Base-by-base conservation (phyloP, 2,888 invertebrate genomes). In the Scaptomyza tumidula region DNA sequence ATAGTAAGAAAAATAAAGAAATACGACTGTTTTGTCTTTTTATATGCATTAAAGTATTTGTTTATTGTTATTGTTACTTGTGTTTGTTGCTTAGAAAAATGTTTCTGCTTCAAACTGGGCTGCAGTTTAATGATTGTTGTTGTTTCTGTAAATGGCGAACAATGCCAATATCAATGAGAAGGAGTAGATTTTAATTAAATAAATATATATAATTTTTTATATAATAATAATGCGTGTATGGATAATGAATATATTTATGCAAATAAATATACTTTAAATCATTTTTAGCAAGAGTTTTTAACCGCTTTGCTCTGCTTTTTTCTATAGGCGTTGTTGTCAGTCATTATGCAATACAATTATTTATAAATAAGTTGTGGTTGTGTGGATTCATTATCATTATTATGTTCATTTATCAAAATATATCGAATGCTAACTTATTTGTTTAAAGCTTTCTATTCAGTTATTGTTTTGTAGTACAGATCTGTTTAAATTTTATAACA, bases 381-480 rank as follows among this genome's bases (percentile, higher is more conserved):
- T 77, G 53, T 60, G 46, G 62, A 43, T 49, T 52, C 44, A 45
- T 60, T 35, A 48, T 56, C 39, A 45, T 64, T 41, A 45, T 74
- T 64, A 46, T 56, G 48, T 64, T 55, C 39, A 16, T 67, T 79
- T 86, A 83, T 83, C 86, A 83, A 83, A 83, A 83, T 84, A 83
- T 83, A 83, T 86, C 68, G 81, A 86, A 78, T 79, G 84, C 81
- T 83, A 84, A 82, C 78, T 87, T 84, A 81, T 85, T 52, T 78
- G 52, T 72, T 86, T 84, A 84, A 86, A 84, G 87, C 84, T 84
- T 84, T 84, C 67, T 84, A 85, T 84, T 85, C 85, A 87, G 87
- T 85, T 87, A 78, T 78, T 84, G 77, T 78, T 78, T 86, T 86
- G 75, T 55, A 61, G 68, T 82, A 63, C 64, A 63, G 61, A 50